phyloP scores from a whole-genome alignment of 1,140 invertebrate genomes.

The Archivesica marissinica region DNA sequence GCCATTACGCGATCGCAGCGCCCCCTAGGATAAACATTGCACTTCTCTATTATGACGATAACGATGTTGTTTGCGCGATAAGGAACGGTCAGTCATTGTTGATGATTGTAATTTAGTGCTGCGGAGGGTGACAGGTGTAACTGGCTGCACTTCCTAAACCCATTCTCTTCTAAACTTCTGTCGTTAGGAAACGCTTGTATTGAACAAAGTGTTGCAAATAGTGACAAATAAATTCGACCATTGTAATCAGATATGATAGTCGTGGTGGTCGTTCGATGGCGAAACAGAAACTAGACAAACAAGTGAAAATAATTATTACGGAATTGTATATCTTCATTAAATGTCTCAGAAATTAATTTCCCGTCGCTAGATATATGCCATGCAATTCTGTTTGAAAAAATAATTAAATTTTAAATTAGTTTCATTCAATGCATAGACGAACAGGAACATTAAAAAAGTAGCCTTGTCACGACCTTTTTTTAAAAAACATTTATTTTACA shows the following conservation, averaged over 20 bases:
- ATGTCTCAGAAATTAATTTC: too few relatives aligned
- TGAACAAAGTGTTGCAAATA: conserved; percentile 14
- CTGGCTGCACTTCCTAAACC: conserved; percentile 21
- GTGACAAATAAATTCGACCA: not conserved
- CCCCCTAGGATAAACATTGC: conserved; percentile 40
- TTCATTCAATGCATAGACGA: too few relatives aligned
- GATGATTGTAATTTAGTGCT: conserved; percentile 43
- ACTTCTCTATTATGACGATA: conserved; percentile 30
- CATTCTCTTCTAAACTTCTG: not conserved
- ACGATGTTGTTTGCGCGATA: conserved; percentile 34
- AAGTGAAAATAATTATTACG: too few relatives aligned
- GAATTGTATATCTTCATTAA: too few relatives aligned
- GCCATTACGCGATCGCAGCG: conserved; percentile 30
- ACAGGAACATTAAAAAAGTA: too few relatives aligned
- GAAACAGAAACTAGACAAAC: not conserved
- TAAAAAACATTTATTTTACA: too few relatives aligned
- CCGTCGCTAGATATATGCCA: too few relatives aligned
- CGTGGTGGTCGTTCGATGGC: not conserved
- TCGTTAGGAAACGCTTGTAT: not conserved
- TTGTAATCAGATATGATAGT: not conserved
- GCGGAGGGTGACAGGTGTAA: conserved; percentile 40
- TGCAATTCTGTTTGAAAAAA: too few relatives aligned
- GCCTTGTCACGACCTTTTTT: too few relatives aligned
- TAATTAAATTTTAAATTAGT: too few relatives aligned
- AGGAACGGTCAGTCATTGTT: not conserved